Conservation (phyloP, 2,888 invertebrate species). For the Drosophila atripex region DNA sequence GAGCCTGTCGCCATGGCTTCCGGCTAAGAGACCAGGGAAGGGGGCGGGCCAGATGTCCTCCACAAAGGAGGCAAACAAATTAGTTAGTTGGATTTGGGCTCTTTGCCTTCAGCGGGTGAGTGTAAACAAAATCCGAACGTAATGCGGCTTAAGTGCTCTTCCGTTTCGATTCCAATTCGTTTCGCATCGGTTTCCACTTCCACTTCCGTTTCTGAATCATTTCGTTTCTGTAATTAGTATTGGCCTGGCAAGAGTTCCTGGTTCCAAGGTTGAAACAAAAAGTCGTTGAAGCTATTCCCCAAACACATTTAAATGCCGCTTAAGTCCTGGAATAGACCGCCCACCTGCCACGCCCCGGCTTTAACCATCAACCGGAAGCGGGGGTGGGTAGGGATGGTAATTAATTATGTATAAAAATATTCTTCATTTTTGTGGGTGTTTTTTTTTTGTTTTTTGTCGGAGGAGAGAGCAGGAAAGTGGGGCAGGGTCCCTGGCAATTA, state of each 20-base stretch:
- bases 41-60: neutral
- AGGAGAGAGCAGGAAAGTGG: neutral
- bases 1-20: conserved; percentile 27
- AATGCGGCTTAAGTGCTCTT: conserved; percentile 67
- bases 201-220: conserved; percentile 11
- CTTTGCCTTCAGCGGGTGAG: conserved; percentile 51
- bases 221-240: conserved; percentile 1
- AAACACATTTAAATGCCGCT: conserved; percentile 49
- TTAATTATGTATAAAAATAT: conserved; percentile 70
- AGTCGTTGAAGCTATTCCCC: neutral
- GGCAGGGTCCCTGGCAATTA: conserved; percentile 37
- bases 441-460: neutral
- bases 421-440: conserved; percentile 3
- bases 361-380: conserved; percentile 7
- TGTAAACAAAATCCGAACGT: conserved; percentile 68
- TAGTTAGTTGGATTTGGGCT: conserved; percentile 55
- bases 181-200: neutral
- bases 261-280: neutral
- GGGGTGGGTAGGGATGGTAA: conserved; percentile 37
- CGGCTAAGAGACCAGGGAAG: neutral
- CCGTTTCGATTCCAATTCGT: conserved; percentile 22
- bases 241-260: neutral
- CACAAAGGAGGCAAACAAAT: conserved; percentile 53
- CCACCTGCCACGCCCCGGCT: conserved; percentile 22
- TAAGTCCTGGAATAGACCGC: conserved; percentile 31